Base-by-base conservation (phyloP, 2,888 invertebrate genomes). In the Odontocolon sp. region DNA sequence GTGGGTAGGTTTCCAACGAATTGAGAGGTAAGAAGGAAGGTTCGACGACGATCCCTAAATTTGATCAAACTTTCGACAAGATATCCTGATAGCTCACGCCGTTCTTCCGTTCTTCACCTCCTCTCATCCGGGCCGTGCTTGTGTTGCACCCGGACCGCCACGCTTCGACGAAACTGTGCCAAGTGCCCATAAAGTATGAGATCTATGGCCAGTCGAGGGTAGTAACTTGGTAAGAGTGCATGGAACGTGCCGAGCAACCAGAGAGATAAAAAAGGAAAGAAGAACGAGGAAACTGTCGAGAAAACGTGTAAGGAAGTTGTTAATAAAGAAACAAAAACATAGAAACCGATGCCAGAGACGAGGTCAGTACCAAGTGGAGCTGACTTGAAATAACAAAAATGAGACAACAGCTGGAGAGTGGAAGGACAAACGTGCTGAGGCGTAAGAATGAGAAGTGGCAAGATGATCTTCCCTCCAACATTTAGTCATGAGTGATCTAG, bases 21-120 rank as follows among this genome's bases (percentile, higher is more conserved):
- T 23, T 26, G 23, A 50, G 23, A 26, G 11, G 11, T 11, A 42
- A 56, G 68, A 47, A 36, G 57, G 42, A 8, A 56, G 56, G 56
- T 36, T 56, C 18, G 56, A 56, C 9, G 36, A 36, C 26, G 50
- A 26, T 54, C 45, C 54, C 63, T n/a, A 45, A 75, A 69, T 40
- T 75, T 75, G 63, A 57, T 57, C 45, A 75, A 75, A 75, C 69
- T 75, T 69, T 69, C 28, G 40, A 56, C 50, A 26, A 63, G 56
- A 69, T 75, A 57, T 61, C 33, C 31, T 42, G 40, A 68, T 69
- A 61, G 54, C 54, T 72, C 42, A 6, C 4, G 16, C 47, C 36
- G 33, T 56, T 21, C n/a, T 23, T 9, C 23, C 21, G 8, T 31
- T 40, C 21, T 4, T 42, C 50, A 18, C n/a, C 11, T 23, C 38